A percentile compares a stretch with the other conserved stretches of the same genome.
phyloP scores from a whole-genome alignment of 1,140 invertebrate genomes.

The Sycobia sp. region DNA sequence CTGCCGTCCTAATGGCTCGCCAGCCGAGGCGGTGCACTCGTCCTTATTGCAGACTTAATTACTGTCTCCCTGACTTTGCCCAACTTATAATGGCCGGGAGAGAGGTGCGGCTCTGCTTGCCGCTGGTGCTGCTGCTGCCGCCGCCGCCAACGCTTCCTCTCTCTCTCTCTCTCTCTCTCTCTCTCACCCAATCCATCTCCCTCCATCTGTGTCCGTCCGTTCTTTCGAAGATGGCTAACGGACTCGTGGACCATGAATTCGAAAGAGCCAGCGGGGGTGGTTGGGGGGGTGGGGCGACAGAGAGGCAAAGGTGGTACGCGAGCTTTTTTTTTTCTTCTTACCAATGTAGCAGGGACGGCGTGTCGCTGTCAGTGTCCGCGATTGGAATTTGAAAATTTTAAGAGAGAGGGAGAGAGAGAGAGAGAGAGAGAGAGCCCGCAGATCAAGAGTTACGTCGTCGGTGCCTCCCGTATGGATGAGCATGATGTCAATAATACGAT shows the following conservation, averaged over 20 bases:
- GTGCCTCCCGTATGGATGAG: too few relatives aligned
- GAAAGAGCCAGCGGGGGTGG: neutral
- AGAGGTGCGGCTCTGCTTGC: conserved; percentile 40
- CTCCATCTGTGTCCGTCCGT: neutral
- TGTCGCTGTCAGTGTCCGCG: too few relatives aligned
- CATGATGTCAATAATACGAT: too few relatives aligned
- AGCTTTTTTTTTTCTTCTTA: too few relatives aligned
- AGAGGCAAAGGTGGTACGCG: too few relatives aligned
- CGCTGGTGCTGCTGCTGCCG: neutral
- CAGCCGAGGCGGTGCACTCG: conserved; percentile 51
- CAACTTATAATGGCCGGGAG: conserved; percentile 62
- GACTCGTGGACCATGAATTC: neutral
- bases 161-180: neutral
- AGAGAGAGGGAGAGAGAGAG: too few relatives aligned
- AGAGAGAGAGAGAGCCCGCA: too few relatives aligned
- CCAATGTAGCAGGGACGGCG: too few relatives aligned
- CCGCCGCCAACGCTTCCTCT: neutral
- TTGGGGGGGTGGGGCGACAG: neutral
- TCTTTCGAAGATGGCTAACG: too few relatives aligned
- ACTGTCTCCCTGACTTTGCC: conserved; percentile 56
- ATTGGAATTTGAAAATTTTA: too few relatives aligned
- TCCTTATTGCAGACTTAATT: conserved; percentile 63
- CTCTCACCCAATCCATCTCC: neutral
- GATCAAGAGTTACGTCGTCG: too few relatives aligned
- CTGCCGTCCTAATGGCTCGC: conserved; percentile 53